Percentiles rank a stretch among this genome's conserved stretches.
These are phyloP conservation scores for Elymnias hypermnestra DNA, from an alignment of 1,140 invertebrate species.

Conservation along the genomic window DNA sequence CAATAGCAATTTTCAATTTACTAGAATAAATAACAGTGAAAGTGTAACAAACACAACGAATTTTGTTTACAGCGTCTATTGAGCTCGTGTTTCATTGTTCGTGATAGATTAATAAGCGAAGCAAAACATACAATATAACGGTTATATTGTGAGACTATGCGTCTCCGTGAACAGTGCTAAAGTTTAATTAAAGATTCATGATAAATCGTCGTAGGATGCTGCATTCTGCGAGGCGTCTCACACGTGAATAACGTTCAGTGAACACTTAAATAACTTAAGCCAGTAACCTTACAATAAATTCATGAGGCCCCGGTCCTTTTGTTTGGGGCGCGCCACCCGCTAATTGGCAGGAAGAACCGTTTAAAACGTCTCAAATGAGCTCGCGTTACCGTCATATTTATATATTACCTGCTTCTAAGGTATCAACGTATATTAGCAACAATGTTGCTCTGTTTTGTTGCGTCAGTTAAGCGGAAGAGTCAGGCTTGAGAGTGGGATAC, in stretches of 20 bases:
- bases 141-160: slow-evolving; percentile 50
- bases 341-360: slow-evolving; percentile 68
- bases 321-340: slow-evolving; percentile 47
- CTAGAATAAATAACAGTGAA: slow-evolving; percentile 13
- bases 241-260: slow-evolving; percentile 65
- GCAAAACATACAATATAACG: slow-evolving; percentile 40
- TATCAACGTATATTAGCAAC: too few relatives aligned
- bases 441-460: too few relatives aligned
- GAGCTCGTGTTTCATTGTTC: slow-evolving; percentile 11
- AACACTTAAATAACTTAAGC: slow-evolving; percentile 72
- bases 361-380: slow-evolving; percentile 56
- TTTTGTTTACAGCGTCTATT: slow-evolving; percentile 6
- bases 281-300: slow-evolving; percentile 72
- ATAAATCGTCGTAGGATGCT: slow-evolving; percentile 71
- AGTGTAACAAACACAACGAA: slow-evolving; percentile 11
- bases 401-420: too few relatives aligned
- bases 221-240: slow-evolving; percentile 60
- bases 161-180: slow-evolving; percentile 50
- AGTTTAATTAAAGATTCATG: slow-evolving; percentile 76
- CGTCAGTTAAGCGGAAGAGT: too few relatives aligned
- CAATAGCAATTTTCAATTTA: slow-evolving; percentile 12
- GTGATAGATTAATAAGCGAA: slow-evolving; percentile 8
- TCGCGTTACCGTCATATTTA: slow-evolving; percentile 30
- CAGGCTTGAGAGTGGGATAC: too few relatives aligned
- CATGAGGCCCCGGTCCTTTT: slow-evolving; percentile 58